Percentiles rank a stretch among this genome's conserved stretches.
These are phyloP conservation scores for Archips crataeganus DNA, from an alignment of 2,888 invertebrate genomes.

Conservation along the genomic window DNA sequence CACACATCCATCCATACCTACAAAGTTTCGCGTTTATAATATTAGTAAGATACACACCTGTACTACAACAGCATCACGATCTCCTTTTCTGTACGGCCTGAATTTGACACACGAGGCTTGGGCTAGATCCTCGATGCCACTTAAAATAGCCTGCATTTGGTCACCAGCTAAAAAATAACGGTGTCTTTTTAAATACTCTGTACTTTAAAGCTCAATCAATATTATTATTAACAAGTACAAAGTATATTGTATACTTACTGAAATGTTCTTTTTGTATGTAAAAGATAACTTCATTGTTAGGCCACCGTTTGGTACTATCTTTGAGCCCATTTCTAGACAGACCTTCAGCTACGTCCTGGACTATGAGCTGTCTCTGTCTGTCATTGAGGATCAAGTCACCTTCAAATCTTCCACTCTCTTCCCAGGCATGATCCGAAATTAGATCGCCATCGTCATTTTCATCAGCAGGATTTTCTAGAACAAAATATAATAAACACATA, in stretches of 20 bases:
- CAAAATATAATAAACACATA: background rate
- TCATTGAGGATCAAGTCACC: slow-evolving; percentile 82
- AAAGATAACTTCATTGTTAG: slow-evolving; percentile 77
- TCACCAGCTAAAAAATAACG: slow-evolving; percentile 60
- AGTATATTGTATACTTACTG: slow-evolving; percentile 62
- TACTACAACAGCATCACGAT: slow-evolving; percentile 79
- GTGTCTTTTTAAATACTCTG: background rate
- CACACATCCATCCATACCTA: too few species aligned
- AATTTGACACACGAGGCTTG: slow-evolving; percentile 81
- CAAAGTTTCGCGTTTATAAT: too few species aligned
- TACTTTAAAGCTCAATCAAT: background rate
- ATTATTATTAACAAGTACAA: slow-evolving; percentile 14
- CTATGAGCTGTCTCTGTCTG: slow-evolving; percentile 73
- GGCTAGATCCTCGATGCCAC: slow-evolving; percentile 78
- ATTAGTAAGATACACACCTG: slow-evolving; percentile 60
- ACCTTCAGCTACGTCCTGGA: slow-evolving; percentile 75
- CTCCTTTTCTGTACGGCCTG: slow-evolving; percentile 75
- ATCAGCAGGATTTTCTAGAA: slow-evolving; percentile 53
- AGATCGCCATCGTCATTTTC: slow-evolving; percentile 68
- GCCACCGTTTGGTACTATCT: slow-evolving; percentile 79
- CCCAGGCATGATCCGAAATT: slow-evolving; percentile 78
- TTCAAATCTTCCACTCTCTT: slow-evolving; percentile 82
- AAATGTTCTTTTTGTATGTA: slow-evolving; percentile 79
- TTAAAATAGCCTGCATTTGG: slow-evolving; percentile 77
- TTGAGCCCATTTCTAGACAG: slow-evolving; percentile 76